These are phyloP conservation scores for Sarcophaga subvicina DNA, from an alignment of 2,888 invertebrate genomes.

Conservation along the genomic window DNA sequence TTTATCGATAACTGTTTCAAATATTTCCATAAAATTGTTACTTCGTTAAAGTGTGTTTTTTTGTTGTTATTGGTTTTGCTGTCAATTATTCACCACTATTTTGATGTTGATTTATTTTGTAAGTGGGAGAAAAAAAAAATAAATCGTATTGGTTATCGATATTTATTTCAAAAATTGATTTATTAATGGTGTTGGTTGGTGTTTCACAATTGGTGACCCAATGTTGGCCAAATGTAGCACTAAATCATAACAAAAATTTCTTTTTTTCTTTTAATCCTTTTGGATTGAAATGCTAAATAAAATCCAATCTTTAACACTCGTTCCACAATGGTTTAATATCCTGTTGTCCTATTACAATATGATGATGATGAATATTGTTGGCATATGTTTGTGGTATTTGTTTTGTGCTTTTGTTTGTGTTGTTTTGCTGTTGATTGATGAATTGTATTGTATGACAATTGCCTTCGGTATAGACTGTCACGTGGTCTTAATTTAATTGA, in stretches of 20 bases:
- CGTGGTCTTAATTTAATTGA: conserved; percentile 19
- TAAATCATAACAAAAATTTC: neutral
- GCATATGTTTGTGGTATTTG: neutral
- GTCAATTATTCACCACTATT: neutral
- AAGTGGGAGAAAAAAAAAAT: neutral
- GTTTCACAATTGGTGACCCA: no score
- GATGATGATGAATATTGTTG: neutral
- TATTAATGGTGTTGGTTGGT: conserved; percentile 9
- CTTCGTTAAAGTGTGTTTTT: no score
- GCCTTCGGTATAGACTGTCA: neutral
- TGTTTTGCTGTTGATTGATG: neutral
- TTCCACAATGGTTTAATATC: neutral
- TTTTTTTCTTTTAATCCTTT: neutral
- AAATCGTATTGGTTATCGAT: neutral
- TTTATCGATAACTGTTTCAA: no score
- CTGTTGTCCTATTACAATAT: neutral
- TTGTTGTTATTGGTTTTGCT: neutral
- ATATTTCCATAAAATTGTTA: no score
- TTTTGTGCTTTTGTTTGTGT: neutral
- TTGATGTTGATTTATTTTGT: neutral
- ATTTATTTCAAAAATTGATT: conserved; percentile 25
- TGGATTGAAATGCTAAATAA: neutral
- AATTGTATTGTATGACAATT: neutral
- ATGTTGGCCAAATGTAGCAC: no score
- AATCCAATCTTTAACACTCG: neutral